Evolutionary conservation across 2,888 invertebrate species (phyloP), one percentile per base, ranked within the genome.

Genomic region (Agonopterix alstromeriana): DNA sequence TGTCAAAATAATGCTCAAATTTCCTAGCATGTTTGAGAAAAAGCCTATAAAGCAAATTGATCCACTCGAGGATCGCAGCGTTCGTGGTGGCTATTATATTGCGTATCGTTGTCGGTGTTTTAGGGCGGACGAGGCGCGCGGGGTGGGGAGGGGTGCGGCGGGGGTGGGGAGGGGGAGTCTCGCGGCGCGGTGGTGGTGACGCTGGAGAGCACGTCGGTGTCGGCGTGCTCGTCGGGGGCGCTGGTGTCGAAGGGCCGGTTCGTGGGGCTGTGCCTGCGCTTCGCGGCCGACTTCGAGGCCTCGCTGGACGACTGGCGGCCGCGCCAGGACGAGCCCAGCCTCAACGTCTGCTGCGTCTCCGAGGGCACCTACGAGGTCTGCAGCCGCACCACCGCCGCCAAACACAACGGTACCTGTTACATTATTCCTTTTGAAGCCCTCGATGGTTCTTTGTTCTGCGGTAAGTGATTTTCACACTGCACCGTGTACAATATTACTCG

Each of bases 291-390:
- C 81, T 98, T 98, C 84, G 98, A 98, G 84, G 96, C 97, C 0
- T 96, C 97, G 35, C 89, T 98, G 63, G 98, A 98, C 73, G 98
- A 98, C 78, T 98, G 98, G 98, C 97, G 97, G 78, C 98, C 98
- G 0, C 94, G 96, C 67, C 91, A 93, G 73, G 92, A 90, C 47
- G 96, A 96, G 67, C 92, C 91, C 51, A 93, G 94, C 49, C 94
- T 96, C 93, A 97, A 97, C 77, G 90, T 97, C 42, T 98, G 99
- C 83, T 95, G 97, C 48, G 99, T 99, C n/a, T 98, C 98, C 8
- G 98, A 98, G 80, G 99, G 99, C 10, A 98, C 98, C 1, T 99
- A 98, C 72, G 98, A 99, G 88, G 97, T 99, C 3, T 98, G 97
- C 85, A 97, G 97, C 56, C 90, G 97, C 52, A 98, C 98, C 0